Conservation (phyloP, 2,888 invertebrate genomes). For the Nomada fabriciana region DNA sequence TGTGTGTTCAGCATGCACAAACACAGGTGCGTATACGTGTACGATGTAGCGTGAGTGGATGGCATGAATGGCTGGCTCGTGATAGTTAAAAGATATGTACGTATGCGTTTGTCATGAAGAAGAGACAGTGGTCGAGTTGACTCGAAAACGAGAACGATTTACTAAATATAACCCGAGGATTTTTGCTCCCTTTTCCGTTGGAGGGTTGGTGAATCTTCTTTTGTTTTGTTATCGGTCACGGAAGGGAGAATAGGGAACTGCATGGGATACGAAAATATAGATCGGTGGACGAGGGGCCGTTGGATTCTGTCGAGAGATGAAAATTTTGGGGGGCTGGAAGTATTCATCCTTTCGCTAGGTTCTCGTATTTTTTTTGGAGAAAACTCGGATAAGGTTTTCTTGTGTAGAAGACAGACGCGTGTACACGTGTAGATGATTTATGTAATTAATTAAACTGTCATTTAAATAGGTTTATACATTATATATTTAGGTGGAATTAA, state of each 20-base stretch:
- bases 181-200: conserved; percentile 33
- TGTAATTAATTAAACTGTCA: too few relatives aligned
- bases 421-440: too few relatives aligned
- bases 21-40: neutral
- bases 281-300: neutral
- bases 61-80: neutral
- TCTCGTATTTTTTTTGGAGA: too few relatives aligned
- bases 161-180: conserved; percentile 35
- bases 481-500: too few relatives aligned
- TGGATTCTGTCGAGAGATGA: neutral
- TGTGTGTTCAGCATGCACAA: neutral
- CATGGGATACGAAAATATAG: neutral
- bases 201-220: conserved; percentile 4
- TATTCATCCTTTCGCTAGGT: too few relatives aligned
- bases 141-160: conserved; percentile 43
- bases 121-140: conserved; percentile 9
- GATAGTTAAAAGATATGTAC: neutral
- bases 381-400: too few relatives aligned
- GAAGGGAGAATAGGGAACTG: conserved; percentile 4
- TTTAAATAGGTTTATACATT: too few relatives aligned
- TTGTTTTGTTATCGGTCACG: conserved; percentile 14
- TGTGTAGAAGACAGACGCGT: too few relatives aligned
- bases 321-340: neutral
- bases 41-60: neutral
- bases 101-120: neutral